Evolutionary conservation across 2,113 vertebrate species (phyloP), one percentile per base, ranked within the genome.

Genomic region (Taurulus bubalis): DNA sequence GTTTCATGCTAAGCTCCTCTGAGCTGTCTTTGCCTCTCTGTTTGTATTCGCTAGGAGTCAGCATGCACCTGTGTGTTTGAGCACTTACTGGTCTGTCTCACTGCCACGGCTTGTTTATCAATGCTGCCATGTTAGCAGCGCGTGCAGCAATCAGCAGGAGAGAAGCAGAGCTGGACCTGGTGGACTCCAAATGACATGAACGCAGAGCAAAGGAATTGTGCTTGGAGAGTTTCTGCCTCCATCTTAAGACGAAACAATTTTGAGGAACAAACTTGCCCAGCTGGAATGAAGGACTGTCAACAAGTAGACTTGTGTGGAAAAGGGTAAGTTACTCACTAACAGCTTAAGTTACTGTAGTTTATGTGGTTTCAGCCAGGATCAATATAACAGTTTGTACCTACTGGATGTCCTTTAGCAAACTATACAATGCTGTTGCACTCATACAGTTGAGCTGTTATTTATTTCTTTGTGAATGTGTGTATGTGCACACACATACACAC

Each of bases 171-270:
- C 85, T 83, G 90, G 90, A 94, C 87, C 80, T 69, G 85, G 78
- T 71, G 73, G 77, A 75, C 77, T 87, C 38, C 60, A 63, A 89
- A 71, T 53, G 89, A 87, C 66, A 79, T 83, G 77, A 78, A 79
- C 70, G 67, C 83, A 42, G 71, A 83, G 85, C 84, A 89, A 71
- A 90, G 79, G 75, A 78, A 80, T 71, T 72, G 68, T 88, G 82
- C 90, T 89, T 85, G 83, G 80, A 79, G 86, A 88, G 82, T 88
- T 87, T 87, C 68, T 86, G 79, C 89, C 88, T 92, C 91, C 92
- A 89, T 89, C 85, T 89, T 86, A 79, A 91, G 87, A 85, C 60
- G 75, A 80, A 84, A 85, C 79, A 80, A 83, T 79, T 90, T 77
- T 67, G 82, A 90, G 85, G 77, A 88, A 79, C 79, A 76, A 84